Percentiles rank a stretch among this genome's conserved stretches.
Conservation (phyloP, 2,113 vertebrate genomes). For the Barnardius zonarius region DNA sequence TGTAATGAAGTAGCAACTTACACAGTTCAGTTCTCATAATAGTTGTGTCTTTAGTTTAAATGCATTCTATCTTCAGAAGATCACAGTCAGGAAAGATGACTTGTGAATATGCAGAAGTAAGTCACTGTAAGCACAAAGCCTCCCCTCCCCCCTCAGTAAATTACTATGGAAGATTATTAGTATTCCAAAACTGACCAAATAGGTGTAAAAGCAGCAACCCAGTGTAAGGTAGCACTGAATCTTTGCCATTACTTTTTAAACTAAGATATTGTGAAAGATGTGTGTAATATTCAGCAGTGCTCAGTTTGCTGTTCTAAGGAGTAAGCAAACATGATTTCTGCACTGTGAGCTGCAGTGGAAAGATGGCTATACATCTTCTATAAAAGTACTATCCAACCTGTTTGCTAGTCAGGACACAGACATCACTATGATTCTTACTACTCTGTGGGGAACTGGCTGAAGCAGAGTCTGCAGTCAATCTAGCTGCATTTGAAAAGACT, state of each 20-base stretch:
- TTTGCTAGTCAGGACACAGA: neutral
- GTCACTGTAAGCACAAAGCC: neutral
- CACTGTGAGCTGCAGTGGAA: neutral
- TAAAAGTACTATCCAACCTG: neutral
- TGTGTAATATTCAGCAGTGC: neutral
- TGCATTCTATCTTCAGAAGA: neutral
- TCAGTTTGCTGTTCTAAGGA: neutral
- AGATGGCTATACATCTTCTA: neutral
- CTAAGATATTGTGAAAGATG: neutral
- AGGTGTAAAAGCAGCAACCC: neutral
- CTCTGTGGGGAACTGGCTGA: neutral
- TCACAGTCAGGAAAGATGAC: neutral
- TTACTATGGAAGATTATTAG: neutral
- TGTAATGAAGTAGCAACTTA: neutral
- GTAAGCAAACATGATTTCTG: neutral
- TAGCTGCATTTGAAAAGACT: neutral
- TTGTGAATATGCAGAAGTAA: neutral
- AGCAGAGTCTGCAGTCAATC: neutral
- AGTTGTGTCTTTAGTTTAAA: neutral
- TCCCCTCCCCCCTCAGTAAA: neutral
- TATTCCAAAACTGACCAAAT: neutral
- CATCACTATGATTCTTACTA: neutral
- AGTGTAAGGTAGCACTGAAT: neutral
- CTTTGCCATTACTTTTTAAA: neutral
- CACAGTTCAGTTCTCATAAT: neutral